phyloP scores from a whole-genome alignment of 2,113 vertebrate species.

The Dasypus novemcinctus region DNA sequence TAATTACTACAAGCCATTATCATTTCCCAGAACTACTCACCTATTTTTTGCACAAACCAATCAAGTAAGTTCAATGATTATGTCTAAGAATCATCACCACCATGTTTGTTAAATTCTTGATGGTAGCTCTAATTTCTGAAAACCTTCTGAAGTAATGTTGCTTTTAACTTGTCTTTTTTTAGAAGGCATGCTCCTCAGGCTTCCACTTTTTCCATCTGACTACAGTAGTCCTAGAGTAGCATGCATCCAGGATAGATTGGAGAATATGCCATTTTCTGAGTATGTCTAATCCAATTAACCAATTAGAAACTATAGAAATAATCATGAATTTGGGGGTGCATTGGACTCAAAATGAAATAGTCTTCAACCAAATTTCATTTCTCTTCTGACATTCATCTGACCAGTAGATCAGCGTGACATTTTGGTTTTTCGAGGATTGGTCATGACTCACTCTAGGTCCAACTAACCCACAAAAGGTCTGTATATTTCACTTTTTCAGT shows the following conservation, averaged over 20 bases:
- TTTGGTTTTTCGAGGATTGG: background rate
- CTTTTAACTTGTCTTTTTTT: background rate
- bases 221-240: background rate
- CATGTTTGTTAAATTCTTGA: background rate
- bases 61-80: background rate
- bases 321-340: background rate
- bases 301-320: background rate
- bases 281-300: background rate
- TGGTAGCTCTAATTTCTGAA: background rate
- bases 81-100: background rate
- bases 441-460: background rate
- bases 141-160: background rate
- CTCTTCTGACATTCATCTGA: background rate
- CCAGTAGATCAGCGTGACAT: background rate
- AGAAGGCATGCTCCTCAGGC: background rate
- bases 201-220: background rate
- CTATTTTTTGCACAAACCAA: background rate
- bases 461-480: background rate
- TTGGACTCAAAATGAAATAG: background rate
- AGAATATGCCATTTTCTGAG: background rate
- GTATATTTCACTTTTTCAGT: conserved; percentile 18
- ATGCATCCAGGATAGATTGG: background rate
- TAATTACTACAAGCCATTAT: background rate
- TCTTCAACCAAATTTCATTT: conserved; percentile 31
- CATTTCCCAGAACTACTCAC: background rate